Conservation (phyloP, 2,888 invertebrate species). For the Nomada lathburiana region DNA sequence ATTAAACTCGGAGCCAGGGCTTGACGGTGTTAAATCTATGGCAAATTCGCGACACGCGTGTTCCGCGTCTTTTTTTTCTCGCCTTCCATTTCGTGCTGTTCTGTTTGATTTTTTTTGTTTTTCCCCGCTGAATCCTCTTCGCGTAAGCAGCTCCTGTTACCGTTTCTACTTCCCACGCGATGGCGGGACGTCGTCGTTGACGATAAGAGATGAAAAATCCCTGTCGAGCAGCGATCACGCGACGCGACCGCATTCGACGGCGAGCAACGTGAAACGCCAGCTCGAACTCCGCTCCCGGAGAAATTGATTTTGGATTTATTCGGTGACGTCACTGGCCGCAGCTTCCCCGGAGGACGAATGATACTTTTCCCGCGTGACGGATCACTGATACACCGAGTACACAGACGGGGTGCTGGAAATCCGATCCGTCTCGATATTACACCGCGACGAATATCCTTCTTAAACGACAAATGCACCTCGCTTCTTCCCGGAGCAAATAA, state of each 20-base stretch:
- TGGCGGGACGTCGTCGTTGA: conserved; percentile 20
- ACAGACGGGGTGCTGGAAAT: conserved; percentile 22
- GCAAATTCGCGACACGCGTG: background rate
- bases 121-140: background rate
- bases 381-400: conserved; percentile 42
- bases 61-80: background rate
- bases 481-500: background rate
- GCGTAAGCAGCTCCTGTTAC: background rate
- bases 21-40: background rate
- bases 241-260: conserved; percentile 19
- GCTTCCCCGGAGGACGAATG: conserved; percentile 40
- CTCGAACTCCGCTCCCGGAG: conserved; percentile 28
- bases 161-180: conserved; percentile 19
- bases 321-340: conserved; percentile 40
- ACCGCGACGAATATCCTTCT: background rate
- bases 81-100: background rate
- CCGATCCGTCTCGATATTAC: conserved; percentile 31
- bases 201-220: conserved; percentile 65
- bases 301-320: conserved; percentile 69
- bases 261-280: background rate
- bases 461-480: background rate
- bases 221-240: conserved; percentile 9
- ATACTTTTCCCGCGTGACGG: conserved; percentile 46
- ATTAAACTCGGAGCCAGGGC: background rate
- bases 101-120: background rate